These are phyloP conservation scores for Drosophila quadrilineata DNA, from an alignment of 1,140 invertebrate species.

Conservation along the genomic window DNA sequence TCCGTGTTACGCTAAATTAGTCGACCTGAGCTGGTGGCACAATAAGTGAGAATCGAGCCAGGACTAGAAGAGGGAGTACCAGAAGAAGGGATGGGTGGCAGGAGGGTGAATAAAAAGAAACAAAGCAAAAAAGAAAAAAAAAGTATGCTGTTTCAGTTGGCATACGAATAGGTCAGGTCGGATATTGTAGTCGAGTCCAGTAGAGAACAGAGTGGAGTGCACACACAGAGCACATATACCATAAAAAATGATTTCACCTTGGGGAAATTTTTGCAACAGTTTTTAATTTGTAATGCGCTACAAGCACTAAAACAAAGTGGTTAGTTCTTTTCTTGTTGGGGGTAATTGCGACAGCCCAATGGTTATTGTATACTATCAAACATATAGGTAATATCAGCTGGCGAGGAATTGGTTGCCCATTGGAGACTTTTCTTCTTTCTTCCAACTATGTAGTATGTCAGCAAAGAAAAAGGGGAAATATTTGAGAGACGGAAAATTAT, in stretches of 20 bases:
- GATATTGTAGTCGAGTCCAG: constrained; percentile 7
- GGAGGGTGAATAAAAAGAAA: too few relatives aligned
- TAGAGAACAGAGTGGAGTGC: background rate
- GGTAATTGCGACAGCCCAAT: constrained; percentile 27
- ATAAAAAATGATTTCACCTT: constrained; percentile 74
- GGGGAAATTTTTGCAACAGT: constrained; percentile 76
- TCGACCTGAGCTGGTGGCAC: constrained; percentile 62
- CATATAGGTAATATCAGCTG: background rate
- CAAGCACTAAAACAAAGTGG: constrained; percentile 60
- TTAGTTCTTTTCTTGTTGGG: constrained; percentile 40
- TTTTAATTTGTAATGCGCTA: constrained; percentile 74
- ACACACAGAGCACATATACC: constrained; percentile 15
- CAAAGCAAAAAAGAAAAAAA: constrained; percentile 34
- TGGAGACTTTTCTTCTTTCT: too few relatives aligned
- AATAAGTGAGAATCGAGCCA: too few relatives aligned
- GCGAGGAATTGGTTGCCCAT: constrained; percentile 6
- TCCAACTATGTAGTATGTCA: too few relatives aligned
- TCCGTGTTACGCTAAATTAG: constrained; percentile 75
- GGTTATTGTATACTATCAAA: background rate
- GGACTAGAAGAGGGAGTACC: background rate
- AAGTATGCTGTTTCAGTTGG: constrained; percentile 34
- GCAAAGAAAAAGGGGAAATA: too few relatives aligned
- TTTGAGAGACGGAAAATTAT: too few relatives aligned
- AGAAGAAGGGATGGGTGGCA: constrained; percentile 13
- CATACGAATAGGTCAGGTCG: constrained; percentile 20